These are phyloP conservation scores for Nebria salina DNA, from an alignment of 2,888 invertebrate species.

Conservation along the genomic window DNA sequence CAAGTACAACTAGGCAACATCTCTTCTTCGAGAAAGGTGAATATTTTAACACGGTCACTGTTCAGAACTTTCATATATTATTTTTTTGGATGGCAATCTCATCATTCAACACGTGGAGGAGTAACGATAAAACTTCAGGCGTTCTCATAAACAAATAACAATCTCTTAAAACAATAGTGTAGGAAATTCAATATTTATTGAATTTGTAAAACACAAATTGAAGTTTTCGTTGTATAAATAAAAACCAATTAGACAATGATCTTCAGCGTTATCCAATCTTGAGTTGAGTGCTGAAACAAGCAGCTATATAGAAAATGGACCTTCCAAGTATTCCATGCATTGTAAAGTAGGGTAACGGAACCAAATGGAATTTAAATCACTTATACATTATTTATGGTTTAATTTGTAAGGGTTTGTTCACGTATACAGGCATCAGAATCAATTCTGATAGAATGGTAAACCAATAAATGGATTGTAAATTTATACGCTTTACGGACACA, in stretches of 20 bases:
- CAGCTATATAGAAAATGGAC: conserved; percentile 42
- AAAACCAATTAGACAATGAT: conserved; percentile 25
- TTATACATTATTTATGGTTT: conserved; percentile 51
- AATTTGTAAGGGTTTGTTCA: conserved; percentile 47
- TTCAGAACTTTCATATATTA: not conserved
- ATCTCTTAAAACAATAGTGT: no score
- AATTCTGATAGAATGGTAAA: not conserved
- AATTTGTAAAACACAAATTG: not conserved
- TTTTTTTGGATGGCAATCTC: not conserved
- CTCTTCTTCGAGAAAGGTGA: not conserved
- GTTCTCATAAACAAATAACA: not conserved
- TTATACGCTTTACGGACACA: not conserved
- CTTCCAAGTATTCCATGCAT: conserved; percentile 50
- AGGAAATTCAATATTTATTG: not conserved
- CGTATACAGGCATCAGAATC: not conserved
- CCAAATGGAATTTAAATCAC: conserved; percentile 50
- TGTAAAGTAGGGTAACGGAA: conserved; percentile 47
- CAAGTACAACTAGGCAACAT: conserved; percentile 1
- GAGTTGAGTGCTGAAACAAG: conserved; percentile 36
- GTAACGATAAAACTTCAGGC: not conserved
- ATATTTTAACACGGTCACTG: not conserved
- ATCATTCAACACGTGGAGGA: not conserved
- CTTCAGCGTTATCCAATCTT: conserved; percentile 15
- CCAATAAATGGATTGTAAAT: not conserved
- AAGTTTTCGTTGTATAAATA: not conserved